Conservation (phyloP, 1,140 invertebrate species). For the Drosophila pallidifrons region DNA sequence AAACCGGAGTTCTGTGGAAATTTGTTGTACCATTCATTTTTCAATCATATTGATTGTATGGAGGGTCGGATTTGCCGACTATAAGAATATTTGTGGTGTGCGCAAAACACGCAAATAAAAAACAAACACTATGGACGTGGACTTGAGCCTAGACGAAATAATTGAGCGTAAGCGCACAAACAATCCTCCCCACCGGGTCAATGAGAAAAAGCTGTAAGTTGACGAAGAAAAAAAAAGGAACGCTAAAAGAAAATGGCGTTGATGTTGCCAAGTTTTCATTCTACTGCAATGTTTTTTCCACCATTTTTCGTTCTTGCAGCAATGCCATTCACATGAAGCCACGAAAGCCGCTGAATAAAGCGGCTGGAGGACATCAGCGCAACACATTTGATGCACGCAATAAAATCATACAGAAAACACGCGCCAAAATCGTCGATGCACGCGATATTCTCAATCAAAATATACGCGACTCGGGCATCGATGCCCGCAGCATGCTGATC, state of each 20-base stretch:
- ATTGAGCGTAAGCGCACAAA: conserved; percentile 63
- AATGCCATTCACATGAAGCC: conserved; percentile 28
- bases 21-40: conserved; percentile 1
- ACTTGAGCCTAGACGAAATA: conserved; percentile 68
- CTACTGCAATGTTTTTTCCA: neutral
- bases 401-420: conserved; percentile 89
- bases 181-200: conserved; percentile 22
- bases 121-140: conserved; percentile 46
- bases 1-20: neutral
- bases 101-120: neutral
- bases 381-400: conserved; percentile 87
- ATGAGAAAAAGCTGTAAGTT: conserved; percentile 67
- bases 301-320: neutral
- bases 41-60: conserved; percentile 11
- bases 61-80: conserved; percentile 1
- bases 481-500: conserved; percentile 87
- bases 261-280: conserved; percentile 7
- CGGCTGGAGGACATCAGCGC: conserved; percentile 7
- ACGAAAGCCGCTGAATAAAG: conserved; percentile 39
- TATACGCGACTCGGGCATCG: conserved; percentile 87
- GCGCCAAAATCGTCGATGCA: conserved; percentile 88
- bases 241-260: conserved; percentile 64
- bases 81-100: neutral
- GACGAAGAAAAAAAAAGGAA: neutral
- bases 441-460: conserved; percentile 89